A percentile compares a stretch with the other conserved stretches of the same genome.
Evolutionary conservation across 2,113 vertebrate genomes (phyloP).

Genomic region (Leucopsar rothschildi): DNA sequence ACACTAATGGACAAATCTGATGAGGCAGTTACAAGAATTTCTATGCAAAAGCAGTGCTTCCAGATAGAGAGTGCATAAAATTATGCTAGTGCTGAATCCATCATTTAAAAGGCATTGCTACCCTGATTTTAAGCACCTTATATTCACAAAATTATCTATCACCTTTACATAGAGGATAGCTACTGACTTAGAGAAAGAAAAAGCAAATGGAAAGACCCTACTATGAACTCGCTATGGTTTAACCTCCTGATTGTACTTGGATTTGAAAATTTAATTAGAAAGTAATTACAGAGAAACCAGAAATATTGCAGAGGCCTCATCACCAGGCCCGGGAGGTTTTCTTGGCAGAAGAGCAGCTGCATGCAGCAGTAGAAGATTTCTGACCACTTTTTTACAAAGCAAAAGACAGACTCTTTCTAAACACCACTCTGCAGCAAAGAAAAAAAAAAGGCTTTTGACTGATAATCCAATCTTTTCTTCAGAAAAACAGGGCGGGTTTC

Average conservation of each 20-base stretch:
- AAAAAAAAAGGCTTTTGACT: background rate
- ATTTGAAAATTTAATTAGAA: constrained; percentile 34
- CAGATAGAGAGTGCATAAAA: background rate
- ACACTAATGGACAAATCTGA: background rate
- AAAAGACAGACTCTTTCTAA: background rate
- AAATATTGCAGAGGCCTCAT: constrained; percentile 13
- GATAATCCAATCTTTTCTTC: background rate
- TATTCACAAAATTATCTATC: background rate
- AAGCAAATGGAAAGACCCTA: background rate
- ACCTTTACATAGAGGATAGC: background rate
- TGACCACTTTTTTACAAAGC: background rate
- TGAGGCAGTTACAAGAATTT: background rate
- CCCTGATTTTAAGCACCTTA: background rate
- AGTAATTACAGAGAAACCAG: constrained; percentile 17
- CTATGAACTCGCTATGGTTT: background rate
- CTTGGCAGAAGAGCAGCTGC: background rate
- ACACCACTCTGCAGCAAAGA: background rate
- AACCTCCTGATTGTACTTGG: background rate
- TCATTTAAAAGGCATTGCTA: background rate
- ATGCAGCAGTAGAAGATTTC: background rate
- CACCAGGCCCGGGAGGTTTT: background rate
- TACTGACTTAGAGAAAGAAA: background rate
- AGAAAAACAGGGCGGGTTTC: background rate
- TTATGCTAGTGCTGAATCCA: background rate
- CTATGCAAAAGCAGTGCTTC: background rate